Evolutionary conservation across 2,797 vertebrate species (phyloP).

Genomic region (Takifugu rubripes): DNA sequence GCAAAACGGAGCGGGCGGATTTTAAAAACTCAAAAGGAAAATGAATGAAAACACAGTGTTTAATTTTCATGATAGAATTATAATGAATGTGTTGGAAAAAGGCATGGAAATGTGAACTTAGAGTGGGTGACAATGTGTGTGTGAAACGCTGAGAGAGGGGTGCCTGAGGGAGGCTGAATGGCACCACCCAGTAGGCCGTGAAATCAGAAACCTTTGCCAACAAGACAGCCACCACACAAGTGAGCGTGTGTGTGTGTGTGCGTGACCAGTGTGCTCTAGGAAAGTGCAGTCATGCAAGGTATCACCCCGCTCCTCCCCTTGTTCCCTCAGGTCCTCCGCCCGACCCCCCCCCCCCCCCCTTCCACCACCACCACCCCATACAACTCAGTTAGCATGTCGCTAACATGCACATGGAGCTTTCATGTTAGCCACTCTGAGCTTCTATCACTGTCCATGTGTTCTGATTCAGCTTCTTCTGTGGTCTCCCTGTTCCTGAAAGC

Average conservation of each 20-base stretch:
- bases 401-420: too few relatives aligned
- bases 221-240: constrained; percentile 70
- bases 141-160: constrained; percentile 60
- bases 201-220: constrained; percentile 74
- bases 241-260: constrained; percentile 38
- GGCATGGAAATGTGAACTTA: constrained; percentile 6
- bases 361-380: not conserved
- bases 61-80: too few relatives aligned
- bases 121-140: constrained; percentile 36
- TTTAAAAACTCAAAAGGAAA: too few relatives aligned
- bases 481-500: not conserved
- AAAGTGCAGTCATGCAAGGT: constrained; percentile 71
- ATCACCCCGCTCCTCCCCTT: constrained; percentile 63
- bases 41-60: too few relatives aligned
- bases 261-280: constrained; percentile 43
- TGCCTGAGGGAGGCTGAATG: constrained; percentile 67
- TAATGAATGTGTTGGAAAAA: not conserved
- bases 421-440: too few relatives aligned
- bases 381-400: constrained; percentile 10
- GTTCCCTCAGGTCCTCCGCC: constrained; percentile 41
- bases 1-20: too few relatives aligned
- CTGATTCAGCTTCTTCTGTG: not conserved
- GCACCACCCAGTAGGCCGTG: constrained; percentile 71
- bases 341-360: constrained; percentile 28
- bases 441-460: too few relatives aligned